These are phyloP conservation scores for Heliconius sara DNA, from an alignment of 2,888 invertebrate species.

Conservation along the genomic window DNA sequence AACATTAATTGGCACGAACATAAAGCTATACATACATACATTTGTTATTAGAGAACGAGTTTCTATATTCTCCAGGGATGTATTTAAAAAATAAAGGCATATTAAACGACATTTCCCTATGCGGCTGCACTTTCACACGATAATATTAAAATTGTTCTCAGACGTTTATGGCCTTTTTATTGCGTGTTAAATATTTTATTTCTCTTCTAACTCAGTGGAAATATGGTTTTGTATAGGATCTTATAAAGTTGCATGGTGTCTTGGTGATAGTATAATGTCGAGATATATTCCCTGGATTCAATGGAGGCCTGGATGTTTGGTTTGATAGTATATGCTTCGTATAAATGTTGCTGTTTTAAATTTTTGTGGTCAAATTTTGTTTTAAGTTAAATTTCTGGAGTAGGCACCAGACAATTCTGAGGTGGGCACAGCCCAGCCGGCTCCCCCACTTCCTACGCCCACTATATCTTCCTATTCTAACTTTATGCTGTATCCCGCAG, in stretches of 20 bases:
- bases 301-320: too few species aligned
- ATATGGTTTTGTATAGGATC: constrained; percentile 6
- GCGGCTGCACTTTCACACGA: constrained; percentile 44
- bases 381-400: too few species aligned
- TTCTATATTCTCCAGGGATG: constrained; percentile 31
- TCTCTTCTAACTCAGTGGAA: constrained; percentile 35
- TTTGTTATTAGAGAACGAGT: constrained; percentile 46
- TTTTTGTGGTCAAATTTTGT: too few species aligned
- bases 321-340: too few species aligned
- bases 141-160: constrained; percentile 52
- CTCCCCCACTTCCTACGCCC: too few species aligned
- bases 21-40: constrained; percentile 42
- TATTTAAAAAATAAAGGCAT: constrained; percentile 35
- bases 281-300: too few species aligned
- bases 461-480: too few species aligned
- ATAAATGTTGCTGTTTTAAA: too few species aligned
- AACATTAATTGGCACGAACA: constrained; percentile 46
- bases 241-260: neutral
- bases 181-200: constrained; percentile 50
- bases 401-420: too few species aligned
- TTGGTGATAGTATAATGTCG: too few species aligned
- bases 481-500: too few species aligned
- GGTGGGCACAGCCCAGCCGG: too few species aligned
- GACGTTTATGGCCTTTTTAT: constrained; percentile 47
- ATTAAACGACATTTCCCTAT: constrained; percentile 51